phyloP scores from a whole-genome alignment of 2,888 invertebrate species.

The Campoplex nolae region DNA sequence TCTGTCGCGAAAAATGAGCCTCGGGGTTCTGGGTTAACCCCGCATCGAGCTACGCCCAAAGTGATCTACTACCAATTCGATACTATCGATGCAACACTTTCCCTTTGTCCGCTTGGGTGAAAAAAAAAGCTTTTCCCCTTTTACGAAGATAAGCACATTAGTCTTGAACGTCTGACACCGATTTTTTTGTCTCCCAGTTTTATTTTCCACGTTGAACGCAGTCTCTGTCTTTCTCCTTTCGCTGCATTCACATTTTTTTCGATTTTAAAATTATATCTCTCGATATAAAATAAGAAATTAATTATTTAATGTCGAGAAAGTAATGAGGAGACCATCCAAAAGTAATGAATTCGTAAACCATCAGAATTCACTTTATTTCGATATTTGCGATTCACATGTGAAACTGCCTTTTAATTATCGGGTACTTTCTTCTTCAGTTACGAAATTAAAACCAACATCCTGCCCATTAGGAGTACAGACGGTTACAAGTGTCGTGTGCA shows the following conservation, averaged over 20 bases:
- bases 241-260: neutral
- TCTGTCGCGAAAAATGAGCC: constrained; percentile 71
- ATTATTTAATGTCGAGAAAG: neutral
- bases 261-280: neutral
- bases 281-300: neutral
- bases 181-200: constrained; percentile 14
- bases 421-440: neutral
- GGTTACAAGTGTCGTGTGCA: constrained; percentile 20
- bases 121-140: constrained; percentile 52
- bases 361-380: neutral
- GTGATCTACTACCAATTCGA: constrained; percentile 67
- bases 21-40: constrained; percentile 62
- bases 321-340: neutral
- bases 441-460: constrained; percentile 28
- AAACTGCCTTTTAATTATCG: neutral
- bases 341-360: too few relatives aligned
- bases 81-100: constrained; percentile 65
- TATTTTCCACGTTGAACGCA: neutral
- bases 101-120: constrained; percentile 54
- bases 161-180: constrained; percentile 41
- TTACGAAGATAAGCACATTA: constrained; percentile 55
- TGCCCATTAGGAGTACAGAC: constrained; percentile 32
- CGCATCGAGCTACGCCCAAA: constrained; percentile 29
- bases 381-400: neutral
- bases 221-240: neutral